Base-by-base conservation (phyloP, 1,140 invertebrate genomes). In the Bombyx mandarina region DNA sequence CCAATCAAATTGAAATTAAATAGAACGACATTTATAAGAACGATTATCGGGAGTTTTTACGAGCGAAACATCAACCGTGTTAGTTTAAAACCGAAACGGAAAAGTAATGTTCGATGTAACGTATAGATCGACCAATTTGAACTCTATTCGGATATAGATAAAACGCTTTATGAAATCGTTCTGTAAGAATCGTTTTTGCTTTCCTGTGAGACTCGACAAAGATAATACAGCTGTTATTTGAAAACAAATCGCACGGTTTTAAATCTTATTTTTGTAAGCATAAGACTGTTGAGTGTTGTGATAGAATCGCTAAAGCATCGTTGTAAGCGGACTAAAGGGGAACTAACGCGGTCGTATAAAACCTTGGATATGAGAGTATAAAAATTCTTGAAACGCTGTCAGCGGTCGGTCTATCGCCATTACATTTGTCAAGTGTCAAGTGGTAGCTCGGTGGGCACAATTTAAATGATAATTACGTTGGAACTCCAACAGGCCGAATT, bases 401-500 rank as follows among this genome's bases (percentile, higher is more conserved):
- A 81, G 61, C 74, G 71, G 69, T 66, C 75, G 75, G 75, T 75
- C 79, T 78, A 77, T 79, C 75, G 77, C 75, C 78, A 83, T 83
- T 79, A 86, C 82, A 86, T 86, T 83, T 83, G 82, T 86, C 82
- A 86, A 79, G 70, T 81, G 82, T 86, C 82, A 82, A 74, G 62
- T 71, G 58, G 79, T 77, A 76, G 77, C 79, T 75, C 70, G 70
- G 75, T 73, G 74, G 74, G 74, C 71, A 79, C 79, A 79, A 79
- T 86, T 83, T 83, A 83, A 82, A 86, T 86, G 80, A 81, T 86
- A 86, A 86, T 86, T 86, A 83, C 75, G 77, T 78, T 74, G 75
- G 58, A 60, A 57, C 58, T 51, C 44, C 52, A 12, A 4, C 43
- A 53, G 10, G 8, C 18, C 44, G 43, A 12, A 18, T 10, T 43